phyloP scores from a whole-genome alignment of 2,113 vertebrate genomes.

The Patagioenas fasciata region DNA sequence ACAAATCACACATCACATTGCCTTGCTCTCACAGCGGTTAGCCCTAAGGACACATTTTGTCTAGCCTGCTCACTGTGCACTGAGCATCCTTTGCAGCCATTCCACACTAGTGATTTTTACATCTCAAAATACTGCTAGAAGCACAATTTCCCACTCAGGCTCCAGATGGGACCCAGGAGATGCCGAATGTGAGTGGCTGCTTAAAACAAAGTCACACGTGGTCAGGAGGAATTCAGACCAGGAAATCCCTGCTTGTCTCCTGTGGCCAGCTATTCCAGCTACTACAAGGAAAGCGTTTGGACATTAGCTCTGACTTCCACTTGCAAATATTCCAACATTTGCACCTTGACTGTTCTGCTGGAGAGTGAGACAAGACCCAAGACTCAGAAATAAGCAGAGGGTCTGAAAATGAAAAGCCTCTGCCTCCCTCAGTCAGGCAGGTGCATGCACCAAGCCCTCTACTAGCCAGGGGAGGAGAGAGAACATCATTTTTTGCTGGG shows the following conservation, averaged over 20 bases:
- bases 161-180: slow-evolving; percentile 59
- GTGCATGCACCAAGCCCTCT: neutral
- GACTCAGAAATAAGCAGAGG: neutral
- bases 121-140: slow-evolving; percentile 59
- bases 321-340: neutral
- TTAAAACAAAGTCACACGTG: slow-evolving; percentile 16
- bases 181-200: neutral
- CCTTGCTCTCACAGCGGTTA: neutral
- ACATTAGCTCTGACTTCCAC: neutral
- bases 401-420: neutral
- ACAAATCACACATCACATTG: slow-evolving; percentile 44
- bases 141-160: slow-evolving; percentile 59
- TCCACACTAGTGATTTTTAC: slow-evolving; percentile 57
- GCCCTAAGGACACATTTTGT: slow-evolving; percentile 54
- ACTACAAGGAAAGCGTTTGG: neutral
- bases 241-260: neutral
- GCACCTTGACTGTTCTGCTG: neutral
- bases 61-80: slow-evolving; percentile 4
- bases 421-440: neutral
- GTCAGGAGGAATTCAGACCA: slow-evolving; percentile 5
- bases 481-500: neutral
- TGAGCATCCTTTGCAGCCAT: slow-evolving; percentile 38
- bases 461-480: neutral
- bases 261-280: neutral
- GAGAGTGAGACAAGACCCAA: neutral